Evolutionary conservation across 2,113 vertebrate species (phyloP).

Genomic region (Periophthalmodon schlosseri): DNA sequence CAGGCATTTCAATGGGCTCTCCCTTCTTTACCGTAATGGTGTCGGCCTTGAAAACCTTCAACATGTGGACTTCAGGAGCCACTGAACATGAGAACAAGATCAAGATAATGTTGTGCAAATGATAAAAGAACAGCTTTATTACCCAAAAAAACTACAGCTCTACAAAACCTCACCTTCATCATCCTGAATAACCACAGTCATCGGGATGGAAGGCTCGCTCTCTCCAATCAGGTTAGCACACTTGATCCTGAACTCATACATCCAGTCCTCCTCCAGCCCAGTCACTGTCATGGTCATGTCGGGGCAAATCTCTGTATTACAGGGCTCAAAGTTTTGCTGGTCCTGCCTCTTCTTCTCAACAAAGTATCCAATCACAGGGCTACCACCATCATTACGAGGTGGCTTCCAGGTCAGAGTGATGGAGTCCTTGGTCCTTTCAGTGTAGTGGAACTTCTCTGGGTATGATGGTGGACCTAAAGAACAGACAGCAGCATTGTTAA

Average conservation of each 20-base stretch:
- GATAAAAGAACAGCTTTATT: not conserved
- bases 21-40: slow-evolving; percentile 89
- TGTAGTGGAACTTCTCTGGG: slow-evolving; percentile 95
- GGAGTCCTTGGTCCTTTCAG: slow-evolving; percentile 91
- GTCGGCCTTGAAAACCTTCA: slow-evolving; percentile 87
- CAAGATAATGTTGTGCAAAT: slow-evolving; percentile 9
- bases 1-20: slow-evolving; percentile 89
- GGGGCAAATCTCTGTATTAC: slow-evolving; percentile 85
- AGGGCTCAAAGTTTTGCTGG: slow-evolving; percentile 87
- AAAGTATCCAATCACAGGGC: slow-evolving; percentile 91
- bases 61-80: slow-evolving; percentile 75
- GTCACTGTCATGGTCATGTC: slow-evolving; percentile 86
- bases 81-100: slow-evolving; percentile 34
- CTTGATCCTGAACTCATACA: slow-evolving; percentile 97
- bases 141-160: not conserved
- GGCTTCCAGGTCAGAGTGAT: slow-evolving; percentile 91
- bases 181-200: slow-evolving; percentile 92
- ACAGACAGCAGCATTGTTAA: not conserved
- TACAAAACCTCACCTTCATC: slow-evolving; percentile 87
- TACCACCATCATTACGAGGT: slow-evolving; percentile 93
- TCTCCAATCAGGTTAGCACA: slow-evolving; percentile 90
- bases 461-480: slow-evolving; percentile 87
- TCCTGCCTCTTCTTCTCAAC: slow-evolving; percentile 94
- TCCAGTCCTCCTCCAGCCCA: slow-evolving; percentile 88
- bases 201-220: slow-evolving; percentile 91